Conservation (phyloP, 2,113 vertebrate genomes). For the Stomatorhinus ivindoensis region DNA sequence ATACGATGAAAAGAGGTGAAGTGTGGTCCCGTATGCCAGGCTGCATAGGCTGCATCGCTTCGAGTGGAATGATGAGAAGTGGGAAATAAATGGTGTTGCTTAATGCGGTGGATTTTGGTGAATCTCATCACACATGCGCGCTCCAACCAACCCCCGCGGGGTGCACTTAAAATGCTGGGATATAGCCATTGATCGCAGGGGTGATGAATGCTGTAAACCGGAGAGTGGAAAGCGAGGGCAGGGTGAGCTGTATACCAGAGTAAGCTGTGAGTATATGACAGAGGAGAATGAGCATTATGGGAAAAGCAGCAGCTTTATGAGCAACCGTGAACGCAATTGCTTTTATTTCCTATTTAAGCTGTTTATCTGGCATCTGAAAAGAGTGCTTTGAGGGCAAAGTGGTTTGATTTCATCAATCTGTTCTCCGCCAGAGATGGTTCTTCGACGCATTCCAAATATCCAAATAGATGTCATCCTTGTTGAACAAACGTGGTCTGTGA, state of each 20-base stretch:
- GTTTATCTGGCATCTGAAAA: not conserved
- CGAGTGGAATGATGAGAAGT: not conserved
- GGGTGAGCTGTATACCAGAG: not conserved
- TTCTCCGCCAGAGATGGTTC: not conserved
- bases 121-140: not conserved
- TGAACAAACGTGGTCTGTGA: not conserved
- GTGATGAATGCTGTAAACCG: not conserved
- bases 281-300: not conserved
- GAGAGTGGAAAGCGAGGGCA: not conserved
- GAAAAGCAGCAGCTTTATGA: not conserved
- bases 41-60: not conserved
- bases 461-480: not conserved
- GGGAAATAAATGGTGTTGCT: not conserved
- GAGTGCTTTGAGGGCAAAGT: not conserved
- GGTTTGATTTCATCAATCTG: not conserved
- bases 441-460: not conserved
- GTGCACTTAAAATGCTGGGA: slow-evolving; percentile 2
- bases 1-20: not conserved
- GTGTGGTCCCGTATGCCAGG: not conserved
- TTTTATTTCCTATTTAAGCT: not conserved
- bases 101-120: not conserved
- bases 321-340: not conserved
- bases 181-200: slow-evolving; percentile 2
- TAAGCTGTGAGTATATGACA: not conserved
- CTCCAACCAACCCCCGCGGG: not conserved